Evolutionary conservation across 2,113 vertebrate species (phyloP), one percentile per base, ranked within the genome.

Genomic region (Menura novaehollandiae): DNA sequence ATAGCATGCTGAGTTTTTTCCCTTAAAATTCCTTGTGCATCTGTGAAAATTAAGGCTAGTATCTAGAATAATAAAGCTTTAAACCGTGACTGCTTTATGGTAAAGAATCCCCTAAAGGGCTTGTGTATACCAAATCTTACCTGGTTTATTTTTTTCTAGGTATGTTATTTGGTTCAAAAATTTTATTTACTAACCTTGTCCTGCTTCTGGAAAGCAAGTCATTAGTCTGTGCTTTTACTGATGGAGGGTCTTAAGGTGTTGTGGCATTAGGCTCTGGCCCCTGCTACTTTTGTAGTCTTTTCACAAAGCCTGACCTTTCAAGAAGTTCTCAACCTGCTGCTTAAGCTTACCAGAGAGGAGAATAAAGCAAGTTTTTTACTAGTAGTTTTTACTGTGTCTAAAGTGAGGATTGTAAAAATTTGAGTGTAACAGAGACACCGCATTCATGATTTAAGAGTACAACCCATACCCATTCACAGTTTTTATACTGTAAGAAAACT

Each of bases 391-490:
- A 51, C 18, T 79, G 55, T 64, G 46, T 71, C 59, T 90, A 60
- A 95, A 94, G 52, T 53, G 68, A 69, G 35, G 72, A 60, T 35
- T 85, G 52, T 91, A 81, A 92, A 94, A 94, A 74, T 71, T 21
- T 49, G 30, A 81, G 64, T 92, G 85, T 93, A 95, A 91, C 64
- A 77, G 71, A 90, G 81, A 86, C 44, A 72, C 11, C 15, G 75
- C 92, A 94, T 96, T 96, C 88, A 96, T 92, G 59, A 92, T 93
- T 95, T 96, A 78, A 86, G 68, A 75, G 52, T 91, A 77, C 79
- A 96, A 44, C 58, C 46, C 37, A 30, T 90, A 89, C 68, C 77
- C 93, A 93, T 96, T 96, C 92, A 94, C 85, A 89, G 14, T 0
- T 95, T 96, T 92, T 85, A 66, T 78, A 52, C 83, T 68, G 68